Conservation (phyloP, 2,888 invertebrate genomes). For the Volucella inanis region DNA sequence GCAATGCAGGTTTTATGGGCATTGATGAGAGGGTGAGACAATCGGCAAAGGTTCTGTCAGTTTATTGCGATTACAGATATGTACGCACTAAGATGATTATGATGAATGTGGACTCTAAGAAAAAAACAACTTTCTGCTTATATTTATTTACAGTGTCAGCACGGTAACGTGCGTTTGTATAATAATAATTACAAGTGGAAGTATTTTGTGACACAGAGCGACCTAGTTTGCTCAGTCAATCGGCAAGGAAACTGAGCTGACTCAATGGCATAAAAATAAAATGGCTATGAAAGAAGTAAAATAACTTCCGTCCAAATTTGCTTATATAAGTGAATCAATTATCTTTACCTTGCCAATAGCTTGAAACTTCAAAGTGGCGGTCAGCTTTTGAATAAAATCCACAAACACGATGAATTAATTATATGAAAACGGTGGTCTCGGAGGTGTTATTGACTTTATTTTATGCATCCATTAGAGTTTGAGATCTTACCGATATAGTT, state of each 20-base stretch:
- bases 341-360: slow-evolving; percentile 84
- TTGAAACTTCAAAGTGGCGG: slow-evolving; percentile 85
- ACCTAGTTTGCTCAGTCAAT: slow-evolving; percentile 73
- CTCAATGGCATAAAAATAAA: slow-evolving; percentile 83
- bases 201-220: slow-evolving; percentile 80
- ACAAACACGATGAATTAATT: slow-evolving; percentile 85
- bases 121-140: slow-evolving; percentile 61
- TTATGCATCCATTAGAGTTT: slow-evolving; percentile 81
- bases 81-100: no score
- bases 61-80: no score
- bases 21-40: no score
- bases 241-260: slow-evolving; percentile 78
- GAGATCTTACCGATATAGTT: slow-evolving; percentile 84
- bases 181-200: slow-evolving; percentile 58
- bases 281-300: slow-evolving; percentile 79
- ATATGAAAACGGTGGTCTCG: slow-evolving; percentile 85
- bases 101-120: neutral
- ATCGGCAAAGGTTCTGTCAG: no score
- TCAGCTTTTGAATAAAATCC: slow-evolving; percentile 85
- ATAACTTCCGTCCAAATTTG: neutral
- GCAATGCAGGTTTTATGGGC: no score
- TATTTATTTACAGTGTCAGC: slow-evolving; percentile 82
- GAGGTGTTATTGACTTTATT: slow-evolving; percentile 83
- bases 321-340: neutral
- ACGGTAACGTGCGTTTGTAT: slow-evolving; percentile 81